Evolutionary conservation across 2,888 invertebrate genomes (phyloP).

Genomic region (Smittia aterrima): DNA sequence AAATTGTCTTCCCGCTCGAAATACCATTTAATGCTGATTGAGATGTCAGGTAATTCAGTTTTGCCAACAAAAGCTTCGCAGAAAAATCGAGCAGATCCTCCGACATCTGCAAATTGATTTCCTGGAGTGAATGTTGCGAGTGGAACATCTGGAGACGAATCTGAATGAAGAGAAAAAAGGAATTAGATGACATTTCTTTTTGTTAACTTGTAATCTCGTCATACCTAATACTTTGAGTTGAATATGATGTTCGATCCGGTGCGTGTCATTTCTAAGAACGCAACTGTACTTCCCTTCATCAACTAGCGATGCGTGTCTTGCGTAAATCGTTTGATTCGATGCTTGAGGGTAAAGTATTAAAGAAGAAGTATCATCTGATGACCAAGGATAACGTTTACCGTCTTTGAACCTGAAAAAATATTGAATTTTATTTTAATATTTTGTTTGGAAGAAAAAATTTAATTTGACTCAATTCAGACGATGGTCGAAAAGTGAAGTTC

Average conservation of each 20-base stretch:
- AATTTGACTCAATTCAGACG: no score
- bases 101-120: constrained; percentile 63
- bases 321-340: constrained; percentile 76
- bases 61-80: constrained; percentile 78
- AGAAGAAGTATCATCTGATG: constrained; percentile 63
- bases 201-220: no score
- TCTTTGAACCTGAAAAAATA: constrained; percentile 69
- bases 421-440: no score
- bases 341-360: constrained; percentile 74
- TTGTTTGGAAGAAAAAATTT: no score
- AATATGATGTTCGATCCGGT: constrained; percentile 63
- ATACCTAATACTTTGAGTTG: constrained; percentile 67
- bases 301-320: constrained; percentile 60
- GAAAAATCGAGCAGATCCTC: constrained; percentile 65
- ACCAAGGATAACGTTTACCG: constrained; percentile 72
- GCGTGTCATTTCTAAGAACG: constrained; percentile 68
- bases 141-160: constrained; percentile 62
- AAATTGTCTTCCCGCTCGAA: constrained; percentile 59
- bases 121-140: constrained; percentile 67
- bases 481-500: no score
- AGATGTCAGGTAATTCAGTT: constrained; percentile 66
- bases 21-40: constrained; percentile 69
- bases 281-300: constrained; percentile 76
- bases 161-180: constrained; percentile 55
- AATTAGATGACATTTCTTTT: constrained; percentile 30